Percentiles rank a stretch among this genome's conserved stretches.
Evolutionary conservation across 2,888 invertebrate species (phyloP).

Genomic region (Ophion slaviceki): DNA sequence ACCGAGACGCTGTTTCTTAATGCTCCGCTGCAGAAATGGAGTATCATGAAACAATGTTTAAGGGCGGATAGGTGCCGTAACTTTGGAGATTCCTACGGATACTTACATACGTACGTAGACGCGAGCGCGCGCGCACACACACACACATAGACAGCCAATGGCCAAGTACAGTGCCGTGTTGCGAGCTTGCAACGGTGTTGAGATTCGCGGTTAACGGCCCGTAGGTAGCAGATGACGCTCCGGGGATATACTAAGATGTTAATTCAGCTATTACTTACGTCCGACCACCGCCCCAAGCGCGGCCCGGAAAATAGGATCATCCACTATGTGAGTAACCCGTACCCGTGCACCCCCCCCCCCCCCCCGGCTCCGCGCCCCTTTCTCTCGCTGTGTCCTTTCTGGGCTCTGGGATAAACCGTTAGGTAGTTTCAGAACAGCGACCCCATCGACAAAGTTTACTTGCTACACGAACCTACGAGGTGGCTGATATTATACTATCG

Average conservation of each 20-base stretch:
- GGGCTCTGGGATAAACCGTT: slow-evolving; percentile 41
- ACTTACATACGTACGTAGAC: not conserved
- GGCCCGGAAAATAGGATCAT: slow-evolving; percentile 73
- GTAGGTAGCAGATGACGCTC: slow-evolving; percentile 82
- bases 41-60: slow-evolving; percentile 57
- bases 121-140: too few species aligned
- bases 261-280: slow-evolving; percentile 82
- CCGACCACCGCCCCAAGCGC: slow-evolving; percentile 71
- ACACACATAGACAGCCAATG: slow-evolving; percentile 8
- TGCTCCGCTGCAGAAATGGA: slow-evolving; percentile 35
- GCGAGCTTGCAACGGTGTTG: slow-evolving; percentile 46
- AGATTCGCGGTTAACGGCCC: slow-evolving; percentile 71
- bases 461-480: slow-evolving; percentile 13
- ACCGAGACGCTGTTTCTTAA: slow-evolving; percentile 42
- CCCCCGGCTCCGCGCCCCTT: not conserved
- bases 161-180: slow-evolving; percentile 48
- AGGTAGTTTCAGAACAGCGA: slow-evolving; percentile 67
- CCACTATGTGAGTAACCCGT: slow-evolving; percentile 27
- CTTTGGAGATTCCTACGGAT: slow-evolving; percentile 46
- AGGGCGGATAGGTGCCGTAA: slow-evolving; percentile 28
- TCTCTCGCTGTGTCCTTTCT: slow-evolving; percentile 30
- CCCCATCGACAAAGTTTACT: slow-evolving; percentile 65
- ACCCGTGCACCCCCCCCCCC: not conserved
- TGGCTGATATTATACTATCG: slow-evolving; percentile 31
- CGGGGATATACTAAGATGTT: slow-evolving; percentile 81